Conservation (phyloP, 2,888 invertebrate genomes). For the Zygothrica quintamaculata region DNA sequence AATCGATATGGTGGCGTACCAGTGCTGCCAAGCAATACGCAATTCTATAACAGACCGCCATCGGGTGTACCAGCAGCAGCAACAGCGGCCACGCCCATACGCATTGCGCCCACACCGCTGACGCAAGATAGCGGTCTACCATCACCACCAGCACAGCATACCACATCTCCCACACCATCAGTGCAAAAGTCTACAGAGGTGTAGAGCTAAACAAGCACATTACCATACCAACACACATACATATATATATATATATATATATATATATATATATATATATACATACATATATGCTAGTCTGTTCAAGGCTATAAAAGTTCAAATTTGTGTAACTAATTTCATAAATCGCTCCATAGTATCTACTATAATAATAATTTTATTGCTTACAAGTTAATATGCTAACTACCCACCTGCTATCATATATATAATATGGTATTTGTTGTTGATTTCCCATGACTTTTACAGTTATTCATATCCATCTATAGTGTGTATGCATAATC, state of each 20-base stretch:
- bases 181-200: constrained; percentile 84
- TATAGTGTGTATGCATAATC: constrained; percentile 4
- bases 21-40: constrained; percentile 82
- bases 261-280: constrained; percentile 19
- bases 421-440: constrained; percentile 29
- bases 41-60: constrained; percentile 79
- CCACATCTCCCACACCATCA: constrained; percentile 83
- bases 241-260: constrained; percentile 17
- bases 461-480: constrained; percentile 24
- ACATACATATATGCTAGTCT: constrained; percentile 29
- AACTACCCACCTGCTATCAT: constrained; percentile 44
- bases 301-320: constrained; percentile 74
- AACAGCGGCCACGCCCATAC: constrained; percentile 49
- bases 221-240: constrained; percentile 20
- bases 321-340: constrained; percentile 69
- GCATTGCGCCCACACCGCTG: constrained; percentile 68
- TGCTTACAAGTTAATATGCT: constrained; percentile 35
- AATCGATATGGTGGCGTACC: constrained; percentile 83
- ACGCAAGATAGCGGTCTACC: constrained; percentile 84
- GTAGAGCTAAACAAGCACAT: constrained; percentile 59
- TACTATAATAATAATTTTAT: constrained; percentile 41
- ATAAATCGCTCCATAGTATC: constrained; percentile 17
- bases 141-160: constrained; percentile 75
- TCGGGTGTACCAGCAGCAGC: constrained; percentile 62
- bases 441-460: constrained; percentile 54